A percentile compares a stretch with the other conserved stretches of the same genome.
Conservation (phyloP, 2,888 invertebrate genomes). For the Ophioninae sp. region DNA sequence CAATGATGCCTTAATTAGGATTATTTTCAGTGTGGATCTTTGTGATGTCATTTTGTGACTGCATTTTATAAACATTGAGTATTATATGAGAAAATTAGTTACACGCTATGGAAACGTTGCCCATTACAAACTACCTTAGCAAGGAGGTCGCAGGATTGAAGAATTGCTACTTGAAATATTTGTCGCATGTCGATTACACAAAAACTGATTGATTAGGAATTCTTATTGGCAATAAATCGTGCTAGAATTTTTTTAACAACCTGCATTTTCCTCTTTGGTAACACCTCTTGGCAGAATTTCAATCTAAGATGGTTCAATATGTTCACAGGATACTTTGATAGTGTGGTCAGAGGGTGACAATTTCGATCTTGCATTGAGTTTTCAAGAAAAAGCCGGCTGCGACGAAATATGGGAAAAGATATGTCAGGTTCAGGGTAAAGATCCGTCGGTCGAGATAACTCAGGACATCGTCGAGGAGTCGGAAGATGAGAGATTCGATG, state of each 20-base stretch:
- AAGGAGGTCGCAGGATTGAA: not conserved
- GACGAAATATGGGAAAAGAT: constrained; percentile 99
- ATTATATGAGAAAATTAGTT: not conserved
- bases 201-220: not conserved
- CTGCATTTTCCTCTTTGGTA: not conserved
- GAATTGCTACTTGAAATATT: not conserved
- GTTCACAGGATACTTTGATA: constrained; percentile 94
- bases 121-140: not conserved
- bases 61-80: not conserved
- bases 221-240: not conserved
- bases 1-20: not conserved
- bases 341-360: constrained; percentile 99
- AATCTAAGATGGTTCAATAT: not conserved
- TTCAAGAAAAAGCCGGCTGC: constrained; percentile 99
- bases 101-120: no score
- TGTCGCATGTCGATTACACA: not conserved
- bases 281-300: not conserved
- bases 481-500: constrained; percentile 98
- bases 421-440: constrained; percentile 99
- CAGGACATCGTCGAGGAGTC: constrained; percentile 98
- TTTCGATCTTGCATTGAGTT: constrained; percentile 99
- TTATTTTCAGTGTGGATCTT: not conserved
- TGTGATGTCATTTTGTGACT: not conserved
- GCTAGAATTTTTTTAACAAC: not conserved
- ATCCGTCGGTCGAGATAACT: constrained; percentile 98